These are phyloP conservation scores for Danaus chrysippus DNA, from an alignment of 2,888 invertebrate genomes.

Conservation along the genomic window DNA sequence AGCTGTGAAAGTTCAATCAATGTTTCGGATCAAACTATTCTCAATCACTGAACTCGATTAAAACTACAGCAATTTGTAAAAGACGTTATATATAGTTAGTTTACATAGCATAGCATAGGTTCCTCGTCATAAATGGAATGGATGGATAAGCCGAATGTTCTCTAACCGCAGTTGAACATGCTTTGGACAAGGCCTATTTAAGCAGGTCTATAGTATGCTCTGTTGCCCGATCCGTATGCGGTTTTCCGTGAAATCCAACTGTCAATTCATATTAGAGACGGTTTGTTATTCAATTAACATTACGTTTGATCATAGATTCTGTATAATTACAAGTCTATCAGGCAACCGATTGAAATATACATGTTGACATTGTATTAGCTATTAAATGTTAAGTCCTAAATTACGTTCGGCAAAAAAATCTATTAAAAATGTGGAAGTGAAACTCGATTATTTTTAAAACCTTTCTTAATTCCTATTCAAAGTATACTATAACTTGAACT, in stretches of 20 bases:
- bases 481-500: no score
- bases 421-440: no score
- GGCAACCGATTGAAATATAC: no score
- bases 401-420: no score
- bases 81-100: conserved; percentile 37
- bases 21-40: conserved; percentile 41
- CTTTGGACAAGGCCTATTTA: conserved; percentile 43
- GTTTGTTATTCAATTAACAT: conserved; percentile 27
- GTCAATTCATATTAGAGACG: conserved; percentile 35
- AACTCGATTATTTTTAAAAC: no score
- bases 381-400: no score
- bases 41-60: conserved; percentile 55
- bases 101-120: conserved; percentile 26
- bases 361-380: no score
- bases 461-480: no score
- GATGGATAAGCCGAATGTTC: conserved; percentile 42
- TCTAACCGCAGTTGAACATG: conserved; percentile 42
- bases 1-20: conserved; percentile 23
- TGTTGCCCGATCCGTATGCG: conserved; percentile 29
- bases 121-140: conserved; percentile 40
- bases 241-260: conserved; percentile 35
- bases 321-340: conserved; percentile 12
- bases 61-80: conserved; percentile 57
- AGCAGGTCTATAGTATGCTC: conserved; percentile 34
- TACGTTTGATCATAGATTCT: conserved; percentile 10